Conservation (phyloP, 2,113 vertebrate genomes). For the Pterocles gutturalis region DNA sequence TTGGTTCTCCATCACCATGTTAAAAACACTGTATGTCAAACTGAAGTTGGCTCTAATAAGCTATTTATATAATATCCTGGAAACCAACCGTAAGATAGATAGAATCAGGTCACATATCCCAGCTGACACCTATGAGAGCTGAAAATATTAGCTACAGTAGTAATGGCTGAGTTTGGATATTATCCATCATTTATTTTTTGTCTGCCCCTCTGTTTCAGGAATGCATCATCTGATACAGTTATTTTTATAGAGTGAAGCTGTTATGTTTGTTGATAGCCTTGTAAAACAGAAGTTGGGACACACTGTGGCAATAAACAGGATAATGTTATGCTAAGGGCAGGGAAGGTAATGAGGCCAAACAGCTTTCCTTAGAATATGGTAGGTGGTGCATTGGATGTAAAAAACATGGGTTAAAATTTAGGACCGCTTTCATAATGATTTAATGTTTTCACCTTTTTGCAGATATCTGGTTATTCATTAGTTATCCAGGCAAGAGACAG, state of each 20-base stretch:
- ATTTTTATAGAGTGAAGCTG: background rate
- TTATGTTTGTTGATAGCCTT: constrained; percentile 18
- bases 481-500: constrained; percentile 89
- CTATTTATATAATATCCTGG: background rate
- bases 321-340: background rate
- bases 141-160: background rate
- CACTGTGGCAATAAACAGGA: background rate
- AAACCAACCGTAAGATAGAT: background rate
- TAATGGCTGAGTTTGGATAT: background rate
- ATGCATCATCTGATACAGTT: background rate
- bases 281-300: background rate
- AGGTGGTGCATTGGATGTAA: background rate
- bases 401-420: background rate
- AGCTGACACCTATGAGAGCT: background rate
- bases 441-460: constrained; percentile 18
- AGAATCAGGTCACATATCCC: background rate
- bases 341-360: background rate
- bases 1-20: background rate
- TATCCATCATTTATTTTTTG: background rate
- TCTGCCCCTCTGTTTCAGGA: constrained; percentile 21
- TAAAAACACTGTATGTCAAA: constrained; percentile 16
- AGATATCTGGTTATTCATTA: constrained; percentile 93
- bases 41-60: background rate
- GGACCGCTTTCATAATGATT: background rate
- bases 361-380: background rate